A percentile compares a stretch with the other conserved stretches of the same genome.
phyloP scores from a whole-genome alignment of 2,113 vertebrate species.

The Ranitomeya variabilis region DNA sequence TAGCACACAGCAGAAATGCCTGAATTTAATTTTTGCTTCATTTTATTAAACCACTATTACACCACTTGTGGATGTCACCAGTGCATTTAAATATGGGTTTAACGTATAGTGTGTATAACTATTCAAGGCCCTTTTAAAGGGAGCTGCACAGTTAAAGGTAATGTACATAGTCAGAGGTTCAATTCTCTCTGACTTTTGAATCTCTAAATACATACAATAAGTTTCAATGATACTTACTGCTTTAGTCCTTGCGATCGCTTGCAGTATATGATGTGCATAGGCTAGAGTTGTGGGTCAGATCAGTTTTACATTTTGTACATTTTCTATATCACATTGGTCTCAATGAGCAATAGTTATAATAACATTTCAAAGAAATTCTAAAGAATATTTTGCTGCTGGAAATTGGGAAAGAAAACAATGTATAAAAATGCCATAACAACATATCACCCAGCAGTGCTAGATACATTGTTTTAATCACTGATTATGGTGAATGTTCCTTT shows the following conservation, averaged over 20 bases:
- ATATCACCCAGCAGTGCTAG: conserved; percentile 39
- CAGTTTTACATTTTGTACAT: neutral
- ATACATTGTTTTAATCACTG: conserved; percentile 48
- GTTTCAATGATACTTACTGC: neutral
- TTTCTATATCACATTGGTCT: neutral
- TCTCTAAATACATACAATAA: neutral
- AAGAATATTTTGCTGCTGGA: neutral
- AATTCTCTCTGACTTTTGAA: neutral
- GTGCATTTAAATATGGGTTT: neutral
- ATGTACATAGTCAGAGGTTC: neutral
- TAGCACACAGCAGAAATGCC: no score
- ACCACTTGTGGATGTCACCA: neutral
- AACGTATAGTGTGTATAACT: neutral
- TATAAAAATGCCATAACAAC: conserved; percentile 8
- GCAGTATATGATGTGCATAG: neutral
- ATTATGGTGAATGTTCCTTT: neutral
- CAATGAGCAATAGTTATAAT: neutral
- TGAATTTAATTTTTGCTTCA: neutral
- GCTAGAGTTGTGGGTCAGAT: neutral
- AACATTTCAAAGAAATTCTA: neutral
- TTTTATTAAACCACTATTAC: neutral
- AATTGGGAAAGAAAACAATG: conserved; percentile 8
- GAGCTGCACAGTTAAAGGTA: neutral
- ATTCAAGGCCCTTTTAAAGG: neutral
- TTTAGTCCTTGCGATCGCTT: neutral